Conservation (phyloP, 64 coral and sea anemone species). For the Platygyra sinensis region DNA sequence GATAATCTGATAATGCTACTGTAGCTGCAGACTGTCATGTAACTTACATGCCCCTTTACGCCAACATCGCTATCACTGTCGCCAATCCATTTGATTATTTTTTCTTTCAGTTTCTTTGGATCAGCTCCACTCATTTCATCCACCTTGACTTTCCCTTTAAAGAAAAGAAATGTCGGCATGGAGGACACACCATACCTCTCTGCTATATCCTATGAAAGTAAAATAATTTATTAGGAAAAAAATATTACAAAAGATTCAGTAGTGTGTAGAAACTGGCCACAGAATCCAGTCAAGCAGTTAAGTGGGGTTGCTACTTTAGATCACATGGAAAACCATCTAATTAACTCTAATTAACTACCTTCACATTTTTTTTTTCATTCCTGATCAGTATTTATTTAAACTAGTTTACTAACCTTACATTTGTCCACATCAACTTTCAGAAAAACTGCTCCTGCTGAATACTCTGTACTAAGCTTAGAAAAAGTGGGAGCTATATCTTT, state of each 20-base stretch:
- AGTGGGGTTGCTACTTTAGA: too few species aligned
- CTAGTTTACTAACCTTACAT: constrained; percentile 69
- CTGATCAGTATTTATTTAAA: neutral
- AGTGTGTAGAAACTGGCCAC: too few species aligned
- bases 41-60: constrained; percentile 95
- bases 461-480: constrained; percentile 75
- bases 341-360: neutral
- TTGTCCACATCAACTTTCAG: constrained; percentile 94
- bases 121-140: constrained; percentile 92
- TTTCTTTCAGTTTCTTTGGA: constrained; percentile 69
- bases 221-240: neutral
- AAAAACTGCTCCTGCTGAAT: constrained; percentile 66
- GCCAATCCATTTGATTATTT: constrained; percentile 92
- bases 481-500: constrained; percentile 79
- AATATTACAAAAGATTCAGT: too few species aligned
- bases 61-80: constrained; percentile 76
- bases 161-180: constrained; percentile 93
- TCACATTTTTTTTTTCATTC: neutral
- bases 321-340: neutral
- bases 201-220: constrained; percentile 66
- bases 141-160: constrained; percentile 85
- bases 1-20: too few species aligned
- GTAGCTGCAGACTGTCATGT: neutral
- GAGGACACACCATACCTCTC: constrained; percentile 56
- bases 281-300: neutral